Conservation (phyloP, 92 coral and sea anemone species). For the Palythoa grandis region DNA sequence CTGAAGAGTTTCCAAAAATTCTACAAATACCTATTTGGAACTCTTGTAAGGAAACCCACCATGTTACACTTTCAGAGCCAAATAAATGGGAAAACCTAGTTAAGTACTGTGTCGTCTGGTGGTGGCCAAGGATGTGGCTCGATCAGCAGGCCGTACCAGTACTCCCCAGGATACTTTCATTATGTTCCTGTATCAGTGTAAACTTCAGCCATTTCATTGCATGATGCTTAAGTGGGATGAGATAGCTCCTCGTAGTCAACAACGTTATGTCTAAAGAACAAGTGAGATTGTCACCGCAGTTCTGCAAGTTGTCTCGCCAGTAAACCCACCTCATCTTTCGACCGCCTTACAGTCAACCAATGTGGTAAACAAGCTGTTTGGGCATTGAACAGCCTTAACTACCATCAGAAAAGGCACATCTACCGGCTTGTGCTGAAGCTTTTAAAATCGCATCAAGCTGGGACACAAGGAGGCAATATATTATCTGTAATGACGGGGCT, state of each 20-base stretch:
- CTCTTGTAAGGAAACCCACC: background rate
- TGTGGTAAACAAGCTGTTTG: constrained; percentile 30
- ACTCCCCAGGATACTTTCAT: constrained; percentile 43
- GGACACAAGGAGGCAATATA: background rate
- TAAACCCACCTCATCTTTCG: constrained; percentile 48
- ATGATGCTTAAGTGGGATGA: constrained; percentile 45
- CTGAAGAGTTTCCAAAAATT: background rate
- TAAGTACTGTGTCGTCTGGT: constrained; percentile 47
- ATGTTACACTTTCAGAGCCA: background rate
- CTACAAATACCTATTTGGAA: background rate
- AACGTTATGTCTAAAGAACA: constrained; percentile 37
- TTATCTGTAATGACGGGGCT: background rate
- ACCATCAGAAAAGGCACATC: constrained; percentile 39
- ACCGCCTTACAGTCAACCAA: constrained; percentile 29
- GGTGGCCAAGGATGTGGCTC: background rate
- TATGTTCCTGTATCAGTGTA: background rate
- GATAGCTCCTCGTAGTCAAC: constrained; percentile 45
- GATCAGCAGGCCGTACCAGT: constrained; percentile 9
- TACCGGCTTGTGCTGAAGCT: background rate
- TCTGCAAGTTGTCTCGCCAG: constrained; percentile 55
- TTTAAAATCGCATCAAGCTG: background rate
- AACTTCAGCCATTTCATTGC: background rate
- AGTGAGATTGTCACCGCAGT: constrained; percentile 44
- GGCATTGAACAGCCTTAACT: constrained; percentile 18
- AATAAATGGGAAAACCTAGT: background rate